These are phyloP conservation scores for Pyrrhia umbra DNA, from an alignment of 2,888 invertebrate species.

Conservation along the genomic window DNA sequence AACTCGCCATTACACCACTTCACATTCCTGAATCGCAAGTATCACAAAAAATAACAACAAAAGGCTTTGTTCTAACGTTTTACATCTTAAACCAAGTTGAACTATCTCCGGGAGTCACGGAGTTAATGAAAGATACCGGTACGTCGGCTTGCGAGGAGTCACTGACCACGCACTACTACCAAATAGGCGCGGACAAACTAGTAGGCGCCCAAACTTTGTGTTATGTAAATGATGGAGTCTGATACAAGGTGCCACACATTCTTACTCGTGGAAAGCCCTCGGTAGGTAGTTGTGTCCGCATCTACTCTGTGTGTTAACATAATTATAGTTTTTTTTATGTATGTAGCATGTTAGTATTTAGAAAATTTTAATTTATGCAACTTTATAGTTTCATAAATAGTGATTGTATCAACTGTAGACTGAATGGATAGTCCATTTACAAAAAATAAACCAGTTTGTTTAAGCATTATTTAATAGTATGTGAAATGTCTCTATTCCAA, in stretches of 20 bases:
- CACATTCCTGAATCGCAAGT: conserved; percentile 7
- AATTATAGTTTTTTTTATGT: too few species aligned
- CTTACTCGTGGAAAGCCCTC: not conserved
- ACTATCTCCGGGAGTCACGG: conserved; percentile 9
- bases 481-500: not conserved
- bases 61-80: conserved; percentile 11
- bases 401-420: not conserved
- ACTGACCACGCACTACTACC: conserved; percentile 24
- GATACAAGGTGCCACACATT: not conserved
- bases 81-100: conserved; percentile 29
- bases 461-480: not conserved
- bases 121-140: conserved; percentile 41
- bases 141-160: conserved; percentile 20
- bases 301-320: not conserved
- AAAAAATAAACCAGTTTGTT: not conserved
- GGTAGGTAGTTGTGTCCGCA: too few species aligned
- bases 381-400: not conserved
- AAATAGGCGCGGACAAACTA: conserved; percentile 20
- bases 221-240: conserved; percentile 28
- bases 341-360: not conserved
- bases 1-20: conserved; percentile 6
- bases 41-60: conserved; percentile 1
- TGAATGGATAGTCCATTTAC: not conserved
- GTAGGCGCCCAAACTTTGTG: conserved; percentile 10
- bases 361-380: not conserved